Evolutionary conservation across 2,797 vertebrate genomes (phyloP).

Genomic region (Crocidura indochinensis): DNA sequence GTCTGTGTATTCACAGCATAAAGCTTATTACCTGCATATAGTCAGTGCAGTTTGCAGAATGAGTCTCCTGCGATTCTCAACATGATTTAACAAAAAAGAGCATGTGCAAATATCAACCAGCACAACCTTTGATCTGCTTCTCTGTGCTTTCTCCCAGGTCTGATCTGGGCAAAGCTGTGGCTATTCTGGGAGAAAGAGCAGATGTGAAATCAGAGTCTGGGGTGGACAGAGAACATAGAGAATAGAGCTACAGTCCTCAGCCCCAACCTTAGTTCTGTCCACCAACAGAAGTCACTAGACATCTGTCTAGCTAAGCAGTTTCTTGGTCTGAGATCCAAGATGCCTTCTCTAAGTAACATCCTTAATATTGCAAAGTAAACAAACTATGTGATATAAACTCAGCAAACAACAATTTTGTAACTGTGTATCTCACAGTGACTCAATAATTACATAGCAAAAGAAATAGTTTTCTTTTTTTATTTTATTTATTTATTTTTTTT

Average conservation of each 20-base stretch:
- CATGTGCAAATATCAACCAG: not conserved
- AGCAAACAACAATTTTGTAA: no score
- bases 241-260: not conserved
- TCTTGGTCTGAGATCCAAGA: not conserved
- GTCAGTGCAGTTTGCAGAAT: no score
- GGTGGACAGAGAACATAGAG: not conserved
- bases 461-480: slow-evolving; percentile 58
- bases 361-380: not conserved
- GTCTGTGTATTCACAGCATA: not conserved
- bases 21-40: no score
- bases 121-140: not conserved
- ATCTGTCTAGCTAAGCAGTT: not conserved
- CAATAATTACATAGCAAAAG: no score
- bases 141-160: not conserved
- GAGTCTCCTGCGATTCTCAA: no score
- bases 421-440: no score
- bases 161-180: not conserved
- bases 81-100: not conserved
- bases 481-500: no score
- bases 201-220: not conserved
- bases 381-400: not conserved
- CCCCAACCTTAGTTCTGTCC: not conserved
- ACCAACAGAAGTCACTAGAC: not conserved
- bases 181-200: not conserved
- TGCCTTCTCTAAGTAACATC: not conserved